Evolutionary conservation across 1,140 invertebrate species (phyloP), one percentile per base, ranked within the genome.

Genomic region (Aphis gossypii): DNA sequence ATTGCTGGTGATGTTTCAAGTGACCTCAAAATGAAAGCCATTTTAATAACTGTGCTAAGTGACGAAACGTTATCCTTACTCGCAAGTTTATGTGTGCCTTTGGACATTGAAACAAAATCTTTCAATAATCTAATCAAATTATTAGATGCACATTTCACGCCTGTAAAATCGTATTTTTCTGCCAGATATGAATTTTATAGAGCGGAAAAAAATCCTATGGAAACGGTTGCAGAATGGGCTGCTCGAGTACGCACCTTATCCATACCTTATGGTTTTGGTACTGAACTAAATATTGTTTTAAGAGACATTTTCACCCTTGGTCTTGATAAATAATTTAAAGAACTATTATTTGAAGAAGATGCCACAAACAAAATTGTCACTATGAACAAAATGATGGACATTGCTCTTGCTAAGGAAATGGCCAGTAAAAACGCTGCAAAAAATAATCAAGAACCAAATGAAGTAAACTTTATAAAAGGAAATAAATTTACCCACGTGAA

Each of bases 91-190:
- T 87, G 44, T 87, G 86, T 87, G 5, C 86, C 86, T 11, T 25
- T n/a, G 4, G 86, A 87, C 0, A 51, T 87, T 87, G 44, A 87
- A 87, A 23, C 8, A 25, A 87, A 46, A 87, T 30, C 86, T 14
- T 87, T 87, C 44, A 48, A 46, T 30, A 25, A 87, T 48, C 86
- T 87, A 87, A 87, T 87, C 25, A 46, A 30, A 87, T 51, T 87
- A 46, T 87, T 87, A 51, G 86, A 87, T 51, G 30, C 21, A 87
- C 86, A 87, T 87, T 87, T 87, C 86, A 87, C 86, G 25, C 23
- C 44, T 11, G 86, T 87, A 30, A 87, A 87, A 51, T 87, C 44
- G 44, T 87, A 87, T 87, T 51, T 87, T 87, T 30, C 86, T 30
- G 86, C 44, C 30, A 87, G 86, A 87, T 30, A 87, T n/a, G 46